A percentile compares a stretch with the other conserved stretches of the same genome.
These are phyloP conservation scores for Sebastes hopkinsi DNA, from an alignment of 2,797 vertebrate species.

Conservation along the genomic window DNA sequence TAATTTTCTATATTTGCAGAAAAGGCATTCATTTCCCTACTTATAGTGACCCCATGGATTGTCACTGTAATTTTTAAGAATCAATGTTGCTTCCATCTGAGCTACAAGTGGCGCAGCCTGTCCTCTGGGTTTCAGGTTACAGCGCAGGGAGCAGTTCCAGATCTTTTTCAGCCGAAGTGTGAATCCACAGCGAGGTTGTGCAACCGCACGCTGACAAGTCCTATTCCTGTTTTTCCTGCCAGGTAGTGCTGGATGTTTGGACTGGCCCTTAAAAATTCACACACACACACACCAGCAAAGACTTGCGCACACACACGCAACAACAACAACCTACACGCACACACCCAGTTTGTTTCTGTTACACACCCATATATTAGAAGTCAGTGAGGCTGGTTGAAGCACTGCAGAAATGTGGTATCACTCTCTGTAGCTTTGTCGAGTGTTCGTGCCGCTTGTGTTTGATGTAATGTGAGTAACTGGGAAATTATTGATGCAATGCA, in stretches of 20 bases:
- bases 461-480: conserved; percentile 39
- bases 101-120: conserved; percentile 7
- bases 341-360: conserved; percentile 47
- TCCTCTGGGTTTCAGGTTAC: conserved; percentile 53
- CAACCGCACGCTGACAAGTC: conserved; percentile 74
- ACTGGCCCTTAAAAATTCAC: conserved; percentile 70
- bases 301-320: conserved; percentile 14
- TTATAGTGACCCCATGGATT: not conserved
- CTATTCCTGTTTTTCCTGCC: conserved; percentile 87
- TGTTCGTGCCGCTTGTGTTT: not conserved
- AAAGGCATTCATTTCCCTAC: not conserved
- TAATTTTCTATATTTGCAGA: not conserved
- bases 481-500: conserved; percentile 23
- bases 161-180: conserved; percentile 55
- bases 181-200: conserved; percentile 76
- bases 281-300: conserved; percentile 39
- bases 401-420: conserved; percentile 27
- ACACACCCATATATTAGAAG: conserved; percentile 61
- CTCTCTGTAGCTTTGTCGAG: not conserved
- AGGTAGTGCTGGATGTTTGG: conserved; percentile 78
- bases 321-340: not conserved
- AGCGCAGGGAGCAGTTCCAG: conserved; percentile 43
- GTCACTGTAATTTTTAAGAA: not conserved
- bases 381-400: conserved; percentile 10
- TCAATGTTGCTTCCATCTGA: conserved; percentile 19